Evolutionary conservation across 1,140 invertebrate species (phyloP).

Genomic region (Harlomillsia oculata): DNA sequence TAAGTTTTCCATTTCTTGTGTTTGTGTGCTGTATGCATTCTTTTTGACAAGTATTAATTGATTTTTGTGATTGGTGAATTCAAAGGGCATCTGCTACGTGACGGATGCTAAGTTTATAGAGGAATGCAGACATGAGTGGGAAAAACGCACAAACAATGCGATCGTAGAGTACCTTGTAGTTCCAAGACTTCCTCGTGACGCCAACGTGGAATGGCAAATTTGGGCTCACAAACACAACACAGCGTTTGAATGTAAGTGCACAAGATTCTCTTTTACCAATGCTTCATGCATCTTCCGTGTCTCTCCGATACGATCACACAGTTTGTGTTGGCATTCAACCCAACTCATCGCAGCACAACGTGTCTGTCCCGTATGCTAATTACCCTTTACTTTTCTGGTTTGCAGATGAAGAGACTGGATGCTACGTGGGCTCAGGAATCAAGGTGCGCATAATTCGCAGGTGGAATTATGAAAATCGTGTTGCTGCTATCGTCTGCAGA

Average conservation of each 20-base stretch:
- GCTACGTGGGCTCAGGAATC: slow-evolving; percentile 48
- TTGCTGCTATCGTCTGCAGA: slow-evolving; percentile 70
- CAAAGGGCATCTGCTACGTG: slow-evolving; percentile 68
- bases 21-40: too few species aligned
- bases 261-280: too few species aligned
- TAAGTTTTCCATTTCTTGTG: too few species aligned
- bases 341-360: too few species aligned
- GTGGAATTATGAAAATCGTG: slow-evolving; percentile 80
- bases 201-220: slow-evolving; percentile 84
- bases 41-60: too few species aligned
- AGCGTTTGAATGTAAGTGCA: slow-evolving; percentile 75
- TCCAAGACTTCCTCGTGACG: slow-evolving; percentile 61
- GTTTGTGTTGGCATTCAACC: too few species aligned
- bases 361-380: slow-evolving; percentile 6
- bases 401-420: slow-evolving; percentile 79
- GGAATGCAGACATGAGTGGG: slow-evolving; percentile 65
- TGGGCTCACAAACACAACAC: slow-evolving; percentile 77
- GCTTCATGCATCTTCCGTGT: too few species aligned
- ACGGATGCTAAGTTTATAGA: slow-evolving; percentile 57
- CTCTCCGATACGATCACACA: too few species aligned
- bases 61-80: background rate
- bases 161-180: slow-evolving; percentile 79
- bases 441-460: slow-evolving; percentile 62
- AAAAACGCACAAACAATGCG: slow-evolving; percentile 71
- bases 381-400: slow-evolving; percentile 23